phyloP scores from a whole-genome alignment of 2,113 vertebrate genomes.

The Pimephales promelas region DNA sequence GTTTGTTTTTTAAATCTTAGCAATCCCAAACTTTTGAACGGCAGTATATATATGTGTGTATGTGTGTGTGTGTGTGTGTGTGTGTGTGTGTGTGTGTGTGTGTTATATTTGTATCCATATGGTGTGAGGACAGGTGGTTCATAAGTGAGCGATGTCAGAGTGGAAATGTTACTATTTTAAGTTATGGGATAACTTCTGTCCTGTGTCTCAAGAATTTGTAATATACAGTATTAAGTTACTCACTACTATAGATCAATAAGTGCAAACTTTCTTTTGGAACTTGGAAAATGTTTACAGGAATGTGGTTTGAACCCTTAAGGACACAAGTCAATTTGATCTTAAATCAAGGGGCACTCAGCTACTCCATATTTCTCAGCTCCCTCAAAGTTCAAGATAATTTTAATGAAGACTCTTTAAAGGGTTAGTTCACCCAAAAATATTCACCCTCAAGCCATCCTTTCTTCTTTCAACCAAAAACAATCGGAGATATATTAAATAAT shows the following conservation, averaged over 20 bases:
- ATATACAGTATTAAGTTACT: not conserved
- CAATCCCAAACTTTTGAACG: no score
- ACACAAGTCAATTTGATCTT: not conserved
- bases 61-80: no score
- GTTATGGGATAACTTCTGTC: not conserved
- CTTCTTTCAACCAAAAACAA: no score
- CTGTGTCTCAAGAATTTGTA: not conserved
- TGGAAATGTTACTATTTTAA: not conserved
- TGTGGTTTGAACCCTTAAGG: not conserved
- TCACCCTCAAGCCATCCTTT: no score
- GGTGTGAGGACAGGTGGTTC: no score
- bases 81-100: no score
- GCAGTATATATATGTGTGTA: no score
- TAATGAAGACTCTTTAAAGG: not conserved
- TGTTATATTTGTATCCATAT: no score
- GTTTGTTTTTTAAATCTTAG: no score
- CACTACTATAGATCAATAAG: not conserved
- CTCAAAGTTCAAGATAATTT: not conserved
- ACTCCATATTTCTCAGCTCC: not conserved
- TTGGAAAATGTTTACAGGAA: not conserved
- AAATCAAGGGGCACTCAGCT: not conserved
- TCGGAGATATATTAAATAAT: no score
- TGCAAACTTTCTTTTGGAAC: not conserved
- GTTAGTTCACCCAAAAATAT: no score
- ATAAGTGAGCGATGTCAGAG: not conserved